phyloP scores from a whole-genome alignment of 2,888 invertebrate species.

The Ptychoptera albimana region DNA sequence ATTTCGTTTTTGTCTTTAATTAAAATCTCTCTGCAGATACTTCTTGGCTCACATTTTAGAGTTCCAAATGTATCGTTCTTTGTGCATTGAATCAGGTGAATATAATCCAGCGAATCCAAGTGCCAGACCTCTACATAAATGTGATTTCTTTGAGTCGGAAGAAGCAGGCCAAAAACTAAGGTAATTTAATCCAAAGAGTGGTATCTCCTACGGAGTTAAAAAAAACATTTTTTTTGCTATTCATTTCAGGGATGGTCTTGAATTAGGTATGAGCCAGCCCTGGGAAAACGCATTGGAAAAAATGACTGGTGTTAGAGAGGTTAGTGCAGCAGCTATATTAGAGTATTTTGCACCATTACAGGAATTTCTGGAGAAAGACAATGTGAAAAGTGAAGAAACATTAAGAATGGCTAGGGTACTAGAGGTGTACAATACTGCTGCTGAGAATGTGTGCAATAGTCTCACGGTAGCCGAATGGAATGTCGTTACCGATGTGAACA shows the following conservation, averaged over 20 bases:
- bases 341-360: slow-evolving; percentile 43
- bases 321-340: slow-evolving; percentile 40
- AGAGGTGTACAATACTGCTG: slow-evolving; percentile 1
- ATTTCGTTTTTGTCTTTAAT: slow-evolving; percentile 1
- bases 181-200: slow-evolving; percentile 22
- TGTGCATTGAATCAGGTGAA: slow-evolving; percentile 45
- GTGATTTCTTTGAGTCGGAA: slow-evolving; percentile 71
- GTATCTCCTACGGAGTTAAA: too few species aligned
- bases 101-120: slow-evolving; percentile 36
- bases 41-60: slow-evolving; percentile 57
- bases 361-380: slow-evolving; percentile 38
- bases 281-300: slow-evolving; percentile 45
- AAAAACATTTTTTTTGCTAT: too few species aligned
- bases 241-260: slow-evolving; percentile 29
- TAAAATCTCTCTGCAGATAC: slow-evolving; percentile 2
- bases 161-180: slow-evolving; percentile 57
- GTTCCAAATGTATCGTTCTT: slow-evolving; percentile 55
- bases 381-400: slow-evolving; percentile 21
- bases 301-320: slow-evolving; percentile 40
- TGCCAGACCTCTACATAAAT: slow-evolving; percentile 62
- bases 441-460: slow-evolving; percentile 1
- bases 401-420: neutral
- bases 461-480: slow-evolving; percentile 5
- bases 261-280: slow-evolving; percentile 34
- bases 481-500: slow-evolving; percentile 13